Evolutionary conservation across 1,140 invertebrate genomes (phyloP), one percentile per base, ranked within the genome.

Genomic region (Saccostrea cuccullata): DNA sequence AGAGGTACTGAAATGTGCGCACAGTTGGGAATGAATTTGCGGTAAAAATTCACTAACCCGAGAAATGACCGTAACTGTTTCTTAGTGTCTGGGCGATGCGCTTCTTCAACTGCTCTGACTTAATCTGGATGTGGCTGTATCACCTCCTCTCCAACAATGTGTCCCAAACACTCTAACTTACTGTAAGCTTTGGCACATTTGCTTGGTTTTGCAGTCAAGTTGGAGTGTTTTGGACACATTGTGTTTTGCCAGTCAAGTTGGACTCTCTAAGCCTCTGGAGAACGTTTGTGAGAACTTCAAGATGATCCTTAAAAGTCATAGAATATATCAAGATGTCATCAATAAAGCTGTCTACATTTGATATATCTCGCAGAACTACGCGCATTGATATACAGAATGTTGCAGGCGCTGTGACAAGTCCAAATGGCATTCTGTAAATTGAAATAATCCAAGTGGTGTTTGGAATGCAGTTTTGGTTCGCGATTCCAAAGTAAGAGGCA

Each of bases 351-450:
- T n/a, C n/a, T n/a, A n/a, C n/a, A n/a, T n/a, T n/a, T n/a, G n/a
- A n/a, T n/a, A n/a, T n/a, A n/a, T n/a, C n/a, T n/a, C n/a, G n/a
- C n/a, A n/a, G n/a, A n/a, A n/a, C n/a, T n/a, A n/a, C n/a, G n/a
- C n/a, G n/a, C n/a, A n/a, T n/a, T n/a, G n/a, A n/a, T n/a, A n/a
- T n/a, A n/a, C n/a, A n/a, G n/a, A n/a, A n/a, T n/a, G n/a, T n/a
- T n/a, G n/a, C n/a, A n/a, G n/a, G n/a, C n/a, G n/a, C n/a, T n/a
- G 47, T 95, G 55, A 88, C 88, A 9, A 96, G 86, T 26, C 96
- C 95, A 90, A 96, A 96, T 20, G 94, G 94, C 93, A 96, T 92
- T 2, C 92, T 0, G 82, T 89, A 88, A 95, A 96, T 82, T 94
- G 89, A 67, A 89, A 94, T 26, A 93, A 89, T 13, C 94, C 94